These are phyloP conservation scores for Drosophila algonquin DNA, from an alignment of 2,888 invertebrate species.

Conservation along the genomic window DNA sequence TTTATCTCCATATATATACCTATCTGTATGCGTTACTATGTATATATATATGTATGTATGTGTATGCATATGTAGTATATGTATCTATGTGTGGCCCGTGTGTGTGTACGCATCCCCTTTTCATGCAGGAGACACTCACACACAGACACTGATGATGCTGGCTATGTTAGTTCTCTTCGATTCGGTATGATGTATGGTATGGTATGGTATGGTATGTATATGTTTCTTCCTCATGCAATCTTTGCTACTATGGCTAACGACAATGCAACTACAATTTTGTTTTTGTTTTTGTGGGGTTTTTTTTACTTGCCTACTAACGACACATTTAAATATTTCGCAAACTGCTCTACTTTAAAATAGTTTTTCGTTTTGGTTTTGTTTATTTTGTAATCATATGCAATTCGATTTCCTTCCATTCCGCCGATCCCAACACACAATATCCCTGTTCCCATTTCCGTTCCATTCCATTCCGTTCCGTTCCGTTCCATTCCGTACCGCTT, in stretches of 20 bases:
- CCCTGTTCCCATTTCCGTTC: slow-evolving; percentile 38
- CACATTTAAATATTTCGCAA: slow-evolving; percentile 78
- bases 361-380: slow-evolving; percentile 37
- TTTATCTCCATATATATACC: slow-evolving; percentile 36
- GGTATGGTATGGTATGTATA: slow-evolving; percentile 74
- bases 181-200: slow-evolving; percentile 55
- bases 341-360: slow-evolving; percentile 79
- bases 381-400: slow-evolving; percentile 42
- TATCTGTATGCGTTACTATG: slow-evolving; percentile 54
- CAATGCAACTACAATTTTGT: slow-evolving; percentile 71
- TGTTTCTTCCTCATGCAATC: slow-evolving; percentile 47
- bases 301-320: slow-evolving; percentile 66
- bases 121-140: slow-evolving; percentile 65
- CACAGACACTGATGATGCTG: slow-evolving; percentile 72
- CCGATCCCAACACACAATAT: background rate
- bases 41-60: slow-evolving; percentile 33
- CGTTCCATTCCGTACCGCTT: too few species aligned
- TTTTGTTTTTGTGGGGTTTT: slow-evolving; percentile 40
- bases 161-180: slow-evolving; percentile 56
- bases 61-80: slow-evolving; percentile 30
- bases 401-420: slow-evolving; percentile 30
- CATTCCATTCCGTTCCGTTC: background rate
- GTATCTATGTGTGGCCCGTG: slow-evolving; percentile 42
- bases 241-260: slow-evolving; percentile 72
- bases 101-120: slow-evolving; percentile 55